These are phyloP conservation scores for Vulpes ferrilata DNA, from an alignment of 2,113 vertebrate genomes.

Conservation along the genomic window DNA sequence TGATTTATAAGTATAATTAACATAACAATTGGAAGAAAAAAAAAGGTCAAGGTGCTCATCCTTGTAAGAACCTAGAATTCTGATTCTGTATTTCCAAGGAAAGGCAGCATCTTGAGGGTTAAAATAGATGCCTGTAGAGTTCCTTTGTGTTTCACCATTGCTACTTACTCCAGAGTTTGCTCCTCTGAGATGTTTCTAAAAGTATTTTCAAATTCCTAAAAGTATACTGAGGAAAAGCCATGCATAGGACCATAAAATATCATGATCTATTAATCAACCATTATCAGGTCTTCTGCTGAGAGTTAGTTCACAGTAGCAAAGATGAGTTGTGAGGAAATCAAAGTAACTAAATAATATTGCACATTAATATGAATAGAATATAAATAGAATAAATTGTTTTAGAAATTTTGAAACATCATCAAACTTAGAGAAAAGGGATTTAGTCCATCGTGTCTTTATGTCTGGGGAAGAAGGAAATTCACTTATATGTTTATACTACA, in stretches of 20 bases:
- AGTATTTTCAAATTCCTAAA: background rate
- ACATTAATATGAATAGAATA: background rate
- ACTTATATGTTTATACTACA: background rate
- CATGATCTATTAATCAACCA: background rate
- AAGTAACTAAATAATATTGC: background rate
- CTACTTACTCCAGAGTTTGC: background rate
- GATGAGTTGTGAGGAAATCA: constrained; percentile 1
- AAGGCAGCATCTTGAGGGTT: background rate
- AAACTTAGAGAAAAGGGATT: background rate
- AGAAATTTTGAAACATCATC: background rate
- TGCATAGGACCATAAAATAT: background rate
- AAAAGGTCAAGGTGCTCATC: background rate
- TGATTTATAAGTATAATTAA: background rate
- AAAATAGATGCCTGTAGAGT: background rate
- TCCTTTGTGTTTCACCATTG: background rate
- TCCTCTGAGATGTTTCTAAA: background rate
- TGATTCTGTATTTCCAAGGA: background rate
- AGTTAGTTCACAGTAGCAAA: background rate
- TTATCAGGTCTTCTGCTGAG: background rate
- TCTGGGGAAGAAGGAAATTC: background rate
- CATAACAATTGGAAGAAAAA: background rate
- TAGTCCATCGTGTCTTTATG: background rate
- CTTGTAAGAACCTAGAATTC: background rate
- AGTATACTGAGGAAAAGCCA: background rate
- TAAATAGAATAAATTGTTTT: background rate